These are phyloP conservation scores for Peromyscus polionotus DNA, from an alignment of 2,113 vertebrate genomes.

Conservation along the genomic window DNA sequence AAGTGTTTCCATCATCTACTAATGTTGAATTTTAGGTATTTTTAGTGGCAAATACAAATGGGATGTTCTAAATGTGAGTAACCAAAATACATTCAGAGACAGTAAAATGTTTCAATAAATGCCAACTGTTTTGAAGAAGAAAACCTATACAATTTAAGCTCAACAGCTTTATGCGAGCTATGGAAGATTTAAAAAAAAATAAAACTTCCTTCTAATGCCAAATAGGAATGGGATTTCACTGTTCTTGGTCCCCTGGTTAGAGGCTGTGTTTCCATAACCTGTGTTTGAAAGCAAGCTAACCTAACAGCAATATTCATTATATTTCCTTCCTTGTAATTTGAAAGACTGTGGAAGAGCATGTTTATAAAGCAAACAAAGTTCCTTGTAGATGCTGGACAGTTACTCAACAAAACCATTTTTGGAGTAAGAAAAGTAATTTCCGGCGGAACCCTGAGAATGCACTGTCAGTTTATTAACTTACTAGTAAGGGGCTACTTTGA, in stretches of 20 bases:
- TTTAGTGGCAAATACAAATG: conserved; percentile 54
- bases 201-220: neutral
- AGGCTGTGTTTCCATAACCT: neutral
- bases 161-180: neutral
- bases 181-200: neutral
- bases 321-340: neutral
- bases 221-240: neutral
- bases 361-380: neutral
- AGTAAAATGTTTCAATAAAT: conserved; percentile 2
- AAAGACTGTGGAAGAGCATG: neutral
- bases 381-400: neutral
- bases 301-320: neutral
- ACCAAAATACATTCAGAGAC: neutral
- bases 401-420: neutral
- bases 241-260: neutral
- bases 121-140: conserved; percentile 1
- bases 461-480: neutral
- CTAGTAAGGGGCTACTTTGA: neutral
- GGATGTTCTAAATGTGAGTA: neutral
- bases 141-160: neutral
- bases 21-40: conserved; percentile 46
- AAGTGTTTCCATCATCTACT: conserved; percentile 19
- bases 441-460: neutral
- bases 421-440: neutral
- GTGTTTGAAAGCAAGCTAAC: conserved; percentile 40